Evolutionary conservation across 1,140 invertebrate genomes (phyloP), one percentile per base, ranked within the genome.

Genomic region (Arctopsyche grandis): DNA sequence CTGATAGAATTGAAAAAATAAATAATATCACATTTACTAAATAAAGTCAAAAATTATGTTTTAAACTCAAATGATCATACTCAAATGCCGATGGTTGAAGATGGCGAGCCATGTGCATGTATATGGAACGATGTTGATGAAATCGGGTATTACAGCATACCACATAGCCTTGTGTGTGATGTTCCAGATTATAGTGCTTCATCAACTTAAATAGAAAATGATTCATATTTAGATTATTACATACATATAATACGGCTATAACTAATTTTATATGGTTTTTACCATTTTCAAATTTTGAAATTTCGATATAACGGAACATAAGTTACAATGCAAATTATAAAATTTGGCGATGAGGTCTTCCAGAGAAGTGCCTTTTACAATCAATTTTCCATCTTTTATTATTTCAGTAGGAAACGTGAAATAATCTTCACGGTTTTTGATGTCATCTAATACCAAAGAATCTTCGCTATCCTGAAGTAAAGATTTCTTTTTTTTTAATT

Each of bases 81-180:
- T 81, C 66, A 77, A 81, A 81, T 58, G 80, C 80, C 26, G 78
- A 77, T 43, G 80, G 80, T 58, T 81, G 80, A 12, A 81, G 26
- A 58, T 81, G 80, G 38, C 58, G 73, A 71, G 77, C 80, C 80
- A 81, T 81, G 24, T 81, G 80, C 21, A 79, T 22, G 48, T 79
- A 79, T 21, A 81, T 77, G 14, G 77, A 60, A 3, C 75, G 66
- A 58, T 79, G 69, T 29, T 79, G 66, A 77, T 69, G 63, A 52
- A 81, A 74, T 21, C 38, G 74, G 66, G 58, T 71, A 58, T 77
- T 74, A 46, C 80, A 81, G 74, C 80, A 81, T 63, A 69, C 74
- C 10, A 81, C 38, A 79, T 81, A 81, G 38, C 80, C 80, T 58
- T 74, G 69, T 16, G 58, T 77, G 5, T 70, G 19, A 44, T 81